phyloP scores from a whole-genome alignment of 1,140 invertebrate species.

The Caenorhabditis elegans region WBcel235 BX284605.5:13683001-13683500 shows the following conservation, averaged over 20 bases:
- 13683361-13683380: not conserved
- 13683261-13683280: too few species aligned
- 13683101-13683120: not conserved
- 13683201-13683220: constrained; percentile 12
- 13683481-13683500: not conserved
- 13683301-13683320: not conserved
- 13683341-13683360: not conserved
- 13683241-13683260: too few species aligned
- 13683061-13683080: constrained; percentile 16
- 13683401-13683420: constrained; percentile 14
- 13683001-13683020: too few species aligned
- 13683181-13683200: constrained; percentile 26
- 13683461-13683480: not conserved
- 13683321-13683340: not conserved
- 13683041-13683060: not conserved
- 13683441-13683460: constrained; percentile 31
- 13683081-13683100: constrained; percentile 6
- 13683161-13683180: constrained; percentile 10
- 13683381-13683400: not conserved
- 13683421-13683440: constrained; percentile 28
- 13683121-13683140: constrained; percentile 5
- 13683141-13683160: not conserved
- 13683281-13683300: not conserved
- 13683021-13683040: not conserved
- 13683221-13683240: too few species aligned